Evolutionary conservation across 2,797 vertebrate species (phyloP), one percentile per base, ranked within the genome.

Genomic region (Clarias pachynema): DNA sequence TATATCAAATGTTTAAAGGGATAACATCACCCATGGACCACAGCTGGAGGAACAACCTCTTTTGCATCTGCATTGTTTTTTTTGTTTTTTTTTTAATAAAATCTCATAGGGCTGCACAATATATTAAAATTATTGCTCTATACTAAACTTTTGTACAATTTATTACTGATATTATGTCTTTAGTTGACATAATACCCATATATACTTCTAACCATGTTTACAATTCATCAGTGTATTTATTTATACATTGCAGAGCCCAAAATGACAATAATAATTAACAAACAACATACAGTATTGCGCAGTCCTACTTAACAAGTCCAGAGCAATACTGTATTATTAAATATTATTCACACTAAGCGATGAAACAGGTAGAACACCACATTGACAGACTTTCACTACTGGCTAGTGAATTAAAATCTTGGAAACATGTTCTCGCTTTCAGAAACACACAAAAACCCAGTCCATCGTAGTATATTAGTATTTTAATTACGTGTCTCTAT

Each of bases 391-490:
- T n/a, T 63, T 79, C 77, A 63, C 59, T 79, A 63, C 59, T 44
- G 77, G 77, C 34, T 79, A 79, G 77, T 79, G 77, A 79, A 18
- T n/a, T 16, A 60, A 79, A 53, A 53, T 68, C 53, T 40, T 53
- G 26, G 37, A 74, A 81, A 53, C 10, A 53, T 63, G 5, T 14
- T 0, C 26, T 49, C 22, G 16, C 24, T 4, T 14, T 63, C 5
- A 31, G 20, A 79, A 72, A 85, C 57, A 62, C 56, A 37, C 4
- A 56, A 75, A 40, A n/a, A 16, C 2, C 1, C 12, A 4, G 7
- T 9, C 24, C 29, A 40, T 65, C 44, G 26, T 44, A 12, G 29
- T 14, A 14, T 78, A 59, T 77, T 56, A 31, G n/a, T 20, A 34
- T 56, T 75, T 40, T 14, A 53, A 78, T 84, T 22, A 65, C 60